phyloP scores from a whole-genome alignment of 1,140 invertebrate species.

The Temnothorax nylanderi region DNA sequence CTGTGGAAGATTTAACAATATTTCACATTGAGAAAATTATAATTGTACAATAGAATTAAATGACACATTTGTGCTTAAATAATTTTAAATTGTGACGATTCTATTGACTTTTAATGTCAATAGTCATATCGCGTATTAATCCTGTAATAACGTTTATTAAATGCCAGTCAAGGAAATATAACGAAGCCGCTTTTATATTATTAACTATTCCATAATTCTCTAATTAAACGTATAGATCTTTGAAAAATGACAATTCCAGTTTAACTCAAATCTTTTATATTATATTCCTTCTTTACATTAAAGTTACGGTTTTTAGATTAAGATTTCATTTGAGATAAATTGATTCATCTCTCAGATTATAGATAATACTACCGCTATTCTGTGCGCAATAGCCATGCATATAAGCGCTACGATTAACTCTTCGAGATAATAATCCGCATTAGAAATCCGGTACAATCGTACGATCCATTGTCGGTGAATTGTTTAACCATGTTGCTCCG shows the following conservation, averaged over 20 bases:
- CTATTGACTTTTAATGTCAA: constrained; percentile 2
- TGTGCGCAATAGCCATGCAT: neutral
- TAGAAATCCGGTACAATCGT: constrained; percentile 49
- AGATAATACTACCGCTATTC: neutral
- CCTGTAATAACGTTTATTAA: neutral
- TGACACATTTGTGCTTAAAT: constrained; percentile 21
- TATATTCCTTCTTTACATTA: constrained; percentile 2
- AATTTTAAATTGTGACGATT: neutral
- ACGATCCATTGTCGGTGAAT: constrained; percentile 52
- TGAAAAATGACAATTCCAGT: neutral
- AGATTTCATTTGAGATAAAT: constrained; percentile 15
- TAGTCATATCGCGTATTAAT: neutral
- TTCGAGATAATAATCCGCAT: constrained; percentile 65
- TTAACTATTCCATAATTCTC: neutral
- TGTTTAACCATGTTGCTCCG: constrained; percentile 66
- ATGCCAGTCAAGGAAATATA: constrained; percentile 10
- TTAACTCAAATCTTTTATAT: neutral
- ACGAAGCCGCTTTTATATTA: neutral
- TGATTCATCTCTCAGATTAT: neutral
- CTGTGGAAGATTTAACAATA: constrained; percentile 2
- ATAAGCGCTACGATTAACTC: constrained; percentile 51
- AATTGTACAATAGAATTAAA: constrained; percentile 26
- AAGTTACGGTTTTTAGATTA: neutral
- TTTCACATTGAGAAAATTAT: constrained; percentile 16
- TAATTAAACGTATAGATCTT: neutral